phyloP scores from a whole-genome alignment of 2,113 vertebrate genomes.

The Periophthalmodon schlosseri region DNA sequence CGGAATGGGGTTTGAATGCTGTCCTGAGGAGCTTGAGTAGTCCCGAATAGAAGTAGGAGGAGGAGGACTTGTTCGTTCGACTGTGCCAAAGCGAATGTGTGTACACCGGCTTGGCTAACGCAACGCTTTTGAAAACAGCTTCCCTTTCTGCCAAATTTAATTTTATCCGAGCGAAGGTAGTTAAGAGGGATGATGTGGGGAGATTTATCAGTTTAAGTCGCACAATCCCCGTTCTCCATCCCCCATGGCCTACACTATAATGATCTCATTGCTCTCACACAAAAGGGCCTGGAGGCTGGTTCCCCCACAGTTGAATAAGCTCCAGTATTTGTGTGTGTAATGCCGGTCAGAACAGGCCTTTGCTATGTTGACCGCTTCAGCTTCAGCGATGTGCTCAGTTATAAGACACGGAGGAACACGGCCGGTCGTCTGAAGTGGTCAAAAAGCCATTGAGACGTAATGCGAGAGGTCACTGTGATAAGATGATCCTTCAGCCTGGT shows the following conservation, averaged over 20 bases:
- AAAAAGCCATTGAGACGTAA: background rate
- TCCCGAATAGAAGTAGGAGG: constrained; percentile 24
- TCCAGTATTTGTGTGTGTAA: constrained; percentile 21
- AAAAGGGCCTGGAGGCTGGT: constrained; percentile 65
- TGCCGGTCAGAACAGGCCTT: constrained; percentile 49
- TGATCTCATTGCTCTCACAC: constrained; percentile 65
- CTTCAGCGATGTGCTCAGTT: constrained; percentile 39
- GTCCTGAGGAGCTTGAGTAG: constrained; percentile 32
- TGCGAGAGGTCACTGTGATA: background rate
- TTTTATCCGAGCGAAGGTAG: background rate
- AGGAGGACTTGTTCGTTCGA: constrained; percentile 11
- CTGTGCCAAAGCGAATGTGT: constrained; percentile 13
- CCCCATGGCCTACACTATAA: constrained; percentile 40
- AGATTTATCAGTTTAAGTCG: constrained; percentile 35
- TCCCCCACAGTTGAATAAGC: constrained; percentile 50
- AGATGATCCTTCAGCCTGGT: background rate
- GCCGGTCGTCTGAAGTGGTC: background rate
- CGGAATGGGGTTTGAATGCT: constrained; percentile 31
- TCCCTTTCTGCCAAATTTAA: constrained; percentile 11
- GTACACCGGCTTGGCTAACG: background rate
- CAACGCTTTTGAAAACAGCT: background rate
- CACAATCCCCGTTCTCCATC: constrained; percentile 50
- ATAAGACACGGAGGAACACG: background rate
- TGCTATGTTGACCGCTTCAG: constrained; percentile 46
- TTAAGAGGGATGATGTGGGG: background rate